Base-by-base conservation (phyloP, 2,797 vertebrate genomes). In the Saguinus oedipus region DNA sequence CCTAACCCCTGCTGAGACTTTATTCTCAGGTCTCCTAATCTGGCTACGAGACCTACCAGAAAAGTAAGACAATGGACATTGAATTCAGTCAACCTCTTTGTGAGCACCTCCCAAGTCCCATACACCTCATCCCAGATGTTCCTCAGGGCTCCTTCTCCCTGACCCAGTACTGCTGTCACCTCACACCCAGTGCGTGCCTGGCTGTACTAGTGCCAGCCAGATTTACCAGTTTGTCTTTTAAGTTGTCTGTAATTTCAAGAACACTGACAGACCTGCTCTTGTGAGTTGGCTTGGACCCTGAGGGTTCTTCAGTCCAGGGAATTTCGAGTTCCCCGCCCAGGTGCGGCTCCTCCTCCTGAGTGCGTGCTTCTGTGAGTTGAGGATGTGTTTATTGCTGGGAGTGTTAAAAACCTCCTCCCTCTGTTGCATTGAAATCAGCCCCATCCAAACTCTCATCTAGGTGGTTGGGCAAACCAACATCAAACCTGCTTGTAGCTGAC, bases 111-210 rank as follows among this genome's bases (percentile, higher is more conserved):
- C 9, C 4, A 64, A 5, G n/a, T n/a, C 48, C 80, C n/a, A 50
- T 20, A 70, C 0, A 9, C 42, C 44, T 57, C 36, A 27, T 48
- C 12, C 64, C 15, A 7, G 33, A 33, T 68, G 64, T n/a, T 68
- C 7, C 64, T 26, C 44, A 0, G 5, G 24, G n/a, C 24, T 46
- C 13, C 46, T 26, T 76, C 13, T 3, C 11, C 53, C 30, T 13
- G n/a, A 13, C 42, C 57, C 5, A 30, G 30, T 44, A 10, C 42
- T 22, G 2, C 4, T 53, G 55, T 64, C 4, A 24, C 48, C 30
- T 6, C 11, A 4, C 0, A 2, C 57, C 30, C 72, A 9, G 17
- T 33, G 4, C 1, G 0, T 20, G 4, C 13, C 13, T 11, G 4
- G 48, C 27, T 2, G 7, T 5, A 4, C 27, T 17, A 27, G 22